phyloP scores from a whole-genome alignment of 1,140 invertebrate genomes.

The Zaprionus capensis region DNA sequence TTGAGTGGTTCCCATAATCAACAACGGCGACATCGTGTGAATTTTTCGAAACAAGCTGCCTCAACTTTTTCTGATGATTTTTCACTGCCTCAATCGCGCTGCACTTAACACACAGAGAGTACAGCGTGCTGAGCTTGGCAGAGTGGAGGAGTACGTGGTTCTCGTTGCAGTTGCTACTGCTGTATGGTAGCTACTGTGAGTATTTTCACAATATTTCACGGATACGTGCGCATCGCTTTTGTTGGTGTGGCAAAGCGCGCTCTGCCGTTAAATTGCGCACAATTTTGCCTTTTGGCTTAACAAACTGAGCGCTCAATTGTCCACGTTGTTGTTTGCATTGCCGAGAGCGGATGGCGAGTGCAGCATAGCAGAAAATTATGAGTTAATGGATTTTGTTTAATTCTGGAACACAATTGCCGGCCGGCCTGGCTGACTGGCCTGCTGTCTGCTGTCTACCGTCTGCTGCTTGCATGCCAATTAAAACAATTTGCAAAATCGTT shows the following conservation, averaged over 20 bases:
- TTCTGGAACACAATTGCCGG: constrained; percentile 26
- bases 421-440: background rate
- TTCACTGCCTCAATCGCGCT: constrained; percentile 44
- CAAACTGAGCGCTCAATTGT: constrained; percentile 72
- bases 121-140: background rate
- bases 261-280: constrained; percentile 80
- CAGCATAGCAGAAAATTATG: constrained; percentile 81
- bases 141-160: constrained; percentile 3
- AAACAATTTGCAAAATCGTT: constrained; percentile 60
- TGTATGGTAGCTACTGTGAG: constrained; percentile 43
- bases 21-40: constrained; percentile 61
- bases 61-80: constrained; percentile 56
- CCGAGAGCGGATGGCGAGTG: constrained; percentile 50
- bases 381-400: constrained; percentile 80
- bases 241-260: constrained; percentile 68
- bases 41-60: constrained; percentile 62
- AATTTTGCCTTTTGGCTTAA: constrained; percentile 78
- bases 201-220: constrained; percentile 83
- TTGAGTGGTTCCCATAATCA: constrained; percentile 71
- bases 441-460: background rate
- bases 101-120: constrained; percentile 41
- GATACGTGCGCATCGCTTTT: constrained; percentile 69
- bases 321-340: constrained; percentile 43
- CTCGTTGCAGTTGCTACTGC: constrained; percentile 24
- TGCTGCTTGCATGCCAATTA: constrained; percentile 42